Conservation (phyloP, 1,140 invertebrate species). For the Ridgeia piscesae region DNA sequence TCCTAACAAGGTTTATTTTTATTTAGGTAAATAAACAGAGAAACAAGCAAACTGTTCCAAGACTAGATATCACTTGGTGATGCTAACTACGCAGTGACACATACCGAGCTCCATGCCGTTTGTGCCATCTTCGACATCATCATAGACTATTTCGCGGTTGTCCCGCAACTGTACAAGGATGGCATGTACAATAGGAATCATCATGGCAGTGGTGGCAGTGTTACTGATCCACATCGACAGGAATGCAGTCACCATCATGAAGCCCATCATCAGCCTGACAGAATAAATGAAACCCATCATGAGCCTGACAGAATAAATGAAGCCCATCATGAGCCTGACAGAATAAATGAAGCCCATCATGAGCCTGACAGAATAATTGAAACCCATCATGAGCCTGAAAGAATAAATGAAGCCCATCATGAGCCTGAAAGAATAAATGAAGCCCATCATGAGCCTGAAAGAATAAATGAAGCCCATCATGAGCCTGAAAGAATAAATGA, state of each 20-base stretch:
- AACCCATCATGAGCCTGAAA: too few relatives aligned
- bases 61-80: not conserved
- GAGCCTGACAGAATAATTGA: too few relatives aligned
- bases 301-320: too few relatives aligned
- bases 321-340: too few relatives aligned
- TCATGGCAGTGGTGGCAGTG: conserved; percentile 59
- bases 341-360: too few relatives aligned
- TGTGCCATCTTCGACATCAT: not conserved
- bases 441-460: too few relatives aligned
- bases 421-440: too few relatives aligned
- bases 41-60: not conserved
- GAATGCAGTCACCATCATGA: conserved; percentile 57
- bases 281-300: not conserved
- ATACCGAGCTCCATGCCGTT: not conserved
- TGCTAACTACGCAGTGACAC: not conserved
- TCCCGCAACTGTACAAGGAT: conserved; percentile 39
- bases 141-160: not conserved
- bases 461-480: too few relatives aligned
- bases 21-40: not conserved
- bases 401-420: too few relatives aligned
- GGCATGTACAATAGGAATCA: conserved; percentile 57
- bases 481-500: too few relatives aligned
- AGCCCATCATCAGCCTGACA: conserved; percentile 52
- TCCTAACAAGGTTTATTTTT: not conserved
- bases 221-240: conserved; percentile 61